phyloP scores from a whole-genome alignment of 2,888 invertebrate species.

The Acanthosepion esculentum region DNA sequence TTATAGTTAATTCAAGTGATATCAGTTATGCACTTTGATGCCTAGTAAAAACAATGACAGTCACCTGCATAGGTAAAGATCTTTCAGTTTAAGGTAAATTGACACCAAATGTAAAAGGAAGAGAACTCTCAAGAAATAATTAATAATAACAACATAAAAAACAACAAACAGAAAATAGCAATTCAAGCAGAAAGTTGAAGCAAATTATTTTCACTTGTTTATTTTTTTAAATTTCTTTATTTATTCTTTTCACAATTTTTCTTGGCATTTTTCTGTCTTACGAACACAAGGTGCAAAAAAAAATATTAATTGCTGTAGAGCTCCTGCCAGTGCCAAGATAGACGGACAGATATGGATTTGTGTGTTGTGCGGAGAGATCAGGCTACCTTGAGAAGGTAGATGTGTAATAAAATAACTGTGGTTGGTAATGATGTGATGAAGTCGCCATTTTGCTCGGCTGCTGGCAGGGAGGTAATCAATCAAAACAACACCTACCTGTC shows the following conservation, averaged over 20 bases:
- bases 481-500: slow-evolving; percentile 65
- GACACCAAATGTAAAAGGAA: neutral
- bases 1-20: neutral
- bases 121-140: neutral
- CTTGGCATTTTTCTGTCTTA: neutral
- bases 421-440: neutral
- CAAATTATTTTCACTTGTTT: neutral
- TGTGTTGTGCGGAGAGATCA: neutral
- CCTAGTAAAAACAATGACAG: neutral
- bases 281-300: neutral
- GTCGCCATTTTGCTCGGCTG: slow-evolving; percentile 40
- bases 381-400: neutral
- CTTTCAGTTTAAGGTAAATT: neutral
- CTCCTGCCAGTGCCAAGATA: neutral
- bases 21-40: neutral
- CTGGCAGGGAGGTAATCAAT: slow-evolving; percentile 37
- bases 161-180: neutral
- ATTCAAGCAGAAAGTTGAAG: neutral
- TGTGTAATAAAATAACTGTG: neutral
- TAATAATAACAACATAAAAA: neutral
- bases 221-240: neutral
- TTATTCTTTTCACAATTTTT: neutral
- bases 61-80: neutral
- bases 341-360: neutral
- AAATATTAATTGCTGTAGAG: neutral